These are phyloP conservation scores for Eurystomus gularis DNA, from an alignment of 2,113 vertebrate species.

Conservation along the genomic window DNA sequence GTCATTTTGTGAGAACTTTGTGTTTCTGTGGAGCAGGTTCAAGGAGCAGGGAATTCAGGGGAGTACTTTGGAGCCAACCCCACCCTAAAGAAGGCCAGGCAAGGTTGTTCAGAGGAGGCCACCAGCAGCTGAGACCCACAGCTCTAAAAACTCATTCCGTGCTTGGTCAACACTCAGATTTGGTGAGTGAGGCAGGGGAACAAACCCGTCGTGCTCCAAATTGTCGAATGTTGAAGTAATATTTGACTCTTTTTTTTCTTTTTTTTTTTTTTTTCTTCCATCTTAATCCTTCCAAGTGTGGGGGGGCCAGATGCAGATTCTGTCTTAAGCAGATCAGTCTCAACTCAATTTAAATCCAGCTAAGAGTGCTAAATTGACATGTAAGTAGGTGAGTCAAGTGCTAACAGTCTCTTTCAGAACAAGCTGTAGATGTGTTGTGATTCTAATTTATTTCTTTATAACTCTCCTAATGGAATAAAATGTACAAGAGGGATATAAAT, in stretches of 20 bases:
- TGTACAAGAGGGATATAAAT: not conserved
- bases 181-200: not conserved
- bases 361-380: constrained; percentile 43
- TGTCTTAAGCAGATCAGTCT: constrained; percentile 14
- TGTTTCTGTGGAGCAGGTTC: not conserved
- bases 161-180: not conserved
- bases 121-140: not conserved
- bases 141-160: not conserved
- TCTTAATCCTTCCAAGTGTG: not conserved
- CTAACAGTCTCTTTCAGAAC: constrained; percentile 58
- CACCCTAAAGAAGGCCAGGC: not conserved
- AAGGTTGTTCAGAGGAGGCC: rapidly evolving
- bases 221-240: not conserved
- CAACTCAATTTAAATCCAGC: constrained; percentile 37
- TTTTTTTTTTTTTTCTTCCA: too few relatives aligned
- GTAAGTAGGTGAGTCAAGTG: constrained; percentile 62
- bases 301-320: constrained; percentile 1
- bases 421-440: constrained; percentile 60
- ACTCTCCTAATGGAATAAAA: constrained; percentile 58
- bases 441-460: constrained; percentile 63
- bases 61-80: not conserved
- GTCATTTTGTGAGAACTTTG: not conserved
- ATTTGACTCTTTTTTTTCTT: not conserved
- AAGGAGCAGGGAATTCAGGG: not conserved
- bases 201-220: not conserved